Evolutionary conservation across 1,140 invertebrate genomes (phyloP).

Genomic region (Drosophila jambulina): DNA sequence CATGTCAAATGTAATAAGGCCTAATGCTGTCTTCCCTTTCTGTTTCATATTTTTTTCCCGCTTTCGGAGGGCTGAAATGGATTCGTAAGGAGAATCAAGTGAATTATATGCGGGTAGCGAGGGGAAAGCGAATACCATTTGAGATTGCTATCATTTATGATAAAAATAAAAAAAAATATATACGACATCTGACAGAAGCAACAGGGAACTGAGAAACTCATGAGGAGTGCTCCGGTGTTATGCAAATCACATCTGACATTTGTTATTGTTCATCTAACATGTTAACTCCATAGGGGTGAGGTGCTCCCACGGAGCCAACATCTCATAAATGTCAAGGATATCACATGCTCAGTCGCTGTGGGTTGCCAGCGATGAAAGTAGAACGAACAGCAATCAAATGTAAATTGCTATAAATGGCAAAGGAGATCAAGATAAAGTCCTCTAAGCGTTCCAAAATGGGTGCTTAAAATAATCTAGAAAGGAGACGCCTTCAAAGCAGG

Average conservation of each 20-base stretch:
- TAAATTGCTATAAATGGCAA: slow-evolving; percentile 29
- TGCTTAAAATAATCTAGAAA: slow-evolving; percentile 28
- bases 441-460: slow-evolving; percentile 35
- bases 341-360: slow-evolving; percentile 36
- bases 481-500: background rate
- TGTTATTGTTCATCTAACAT: slow-evolving; percentile 46
- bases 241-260: slow-evolving; percentile 70
- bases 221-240: slow-evolving; percentile 41
- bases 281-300: background rate
- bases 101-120: slow-evolving; percentile 61
- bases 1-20: slow-evolving; percentile 83
- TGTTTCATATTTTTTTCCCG: background rate
- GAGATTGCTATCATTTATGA: slow-evolving; percentile 69
- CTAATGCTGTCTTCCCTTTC: slow-evolving; percentile 52
- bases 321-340: slow-evolving; percentile 67
- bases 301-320: slow-evolving; percentile 24
- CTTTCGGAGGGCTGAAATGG: slow-evolving; percentile 21
- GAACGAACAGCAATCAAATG: slow-evolving; percentile 51
- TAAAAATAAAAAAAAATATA: slow-evolving; percentile 15
- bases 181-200: slow-evolving; percentile 24
- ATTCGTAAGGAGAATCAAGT: slow-evolving; percentile 56
- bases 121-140: slow-evolving; percentile 26
- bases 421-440: background rate
- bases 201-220: slow-evolving; percentile 32
- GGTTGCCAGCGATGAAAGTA: slow-evolving; percentile 36